Base-by-base conservation (phyloP, 2,113 vertebrate genomes). In the Xiphophorus maculatus region DNA sequence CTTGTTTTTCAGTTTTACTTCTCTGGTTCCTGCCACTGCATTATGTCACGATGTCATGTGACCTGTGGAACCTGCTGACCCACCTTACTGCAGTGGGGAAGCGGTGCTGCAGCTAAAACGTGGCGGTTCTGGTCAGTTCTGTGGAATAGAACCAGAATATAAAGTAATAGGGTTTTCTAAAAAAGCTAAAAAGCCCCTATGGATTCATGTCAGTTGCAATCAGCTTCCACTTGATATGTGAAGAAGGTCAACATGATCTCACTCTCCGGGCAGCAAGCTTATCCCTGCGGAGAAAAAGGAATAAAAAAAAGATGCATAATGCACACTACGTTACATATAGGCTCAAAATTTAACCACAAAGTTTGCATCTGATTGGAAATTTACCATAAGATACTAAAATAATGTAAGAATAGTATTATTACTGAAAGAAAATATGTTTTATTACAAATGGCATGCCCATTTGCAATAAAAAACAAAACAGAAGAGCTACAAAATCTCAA, bases 151-250 rank as follows among this genome's bases (percentile, higher is more conserved):
- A 69, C 42, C 67, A 51, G 28, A 25, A 25, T 29, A 44, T 42
- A 12, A 28, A 28, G 28, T 51, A 54, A 69, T 32, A 25, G 10
- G 30, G 17, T 54, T 29, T 29, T 54, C 44, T 32, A 37, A 37
- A n/a, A 37, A 33, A 33, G 32, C 19, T 30, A 12, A 19, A 51
- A 51, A 54, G 7, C 67, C 22, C 29, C 1, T 25, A 29, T 28
- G 67, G 48, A 66, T 67, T 70, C 73, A 63, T 28, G 78, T 80
- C 83, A 81, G 77, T 79, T 77, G 79, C 80, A 74, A 84, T 85
- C 82, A 64, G 74, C 81, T 74, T 70, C 72, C 79, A 11, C 2
- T 44, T 27, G 79, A 84, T 77, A 81, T 0, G 86, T 85, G 66
- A 72, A 82, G 67, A 64, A 54, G 73, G 84, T 84, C 71, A 85